Evolutionary conservation across 2,113 vertebrate species (phyloP).

Genomic region (Tetrax tetrax): DNA sequence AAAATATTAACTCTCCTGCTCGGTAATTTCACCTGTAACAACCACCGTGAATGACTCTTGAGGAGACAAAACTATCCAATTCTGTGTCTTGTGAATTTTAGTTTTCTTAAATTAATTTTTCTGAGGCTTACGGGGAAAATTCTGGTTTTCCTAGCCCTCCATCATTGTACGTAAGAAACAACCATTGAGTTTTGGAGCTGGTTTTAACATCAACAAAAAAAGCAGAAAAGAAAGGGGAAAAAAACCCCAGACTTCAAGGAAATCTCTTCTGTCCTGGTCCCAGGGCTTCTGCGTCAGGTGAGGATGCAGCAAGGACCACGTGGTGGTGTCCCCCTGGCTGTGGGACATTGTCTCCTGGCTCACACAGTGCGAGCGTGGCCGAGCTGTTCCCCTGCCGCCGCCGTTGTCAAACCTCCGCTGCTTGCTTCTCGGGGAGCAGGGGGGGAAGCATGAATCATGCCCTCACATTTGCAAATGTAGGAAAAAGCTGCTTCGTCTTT

Average conservation of each 20-base stretch:
- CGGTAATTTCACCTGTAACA: background rate
- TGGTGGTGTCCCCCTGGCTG: background rate
- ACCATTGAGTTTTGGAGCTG: background rate
- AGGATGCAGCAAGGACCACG: background rate
- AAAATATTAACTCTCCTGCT: background rate
- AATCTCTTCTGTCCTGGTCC: background rate
- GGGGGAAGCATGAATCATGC: rapidly evolving
- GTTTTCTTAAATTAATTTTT: background rate
- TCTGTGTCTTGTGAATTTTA: background rate
- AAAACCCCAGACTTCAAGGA: background rate
- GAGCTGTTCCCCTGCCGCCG: rapidly evolving
- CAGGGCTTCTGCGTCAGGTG: rapidly evolving
- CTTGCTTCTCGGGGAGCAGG: rapidly evolving
- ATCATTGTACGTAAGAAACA: background rate
- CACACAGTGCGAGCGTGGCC: rapidly evolving
- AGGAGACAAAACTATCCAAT: background rate
- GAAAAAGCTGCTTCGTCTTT: slow-evolving; percentile 21
- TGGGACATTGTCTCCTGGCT: rapidly evolving
- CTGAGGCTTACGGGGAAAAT: background rate
- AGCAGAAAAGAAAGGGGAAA: background rate
- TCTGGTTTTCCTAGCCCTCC: background rate
- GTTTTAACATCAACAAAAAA: background rate
- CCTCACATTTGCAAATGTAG: background rate
- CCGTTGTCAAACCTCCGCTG: background rate
- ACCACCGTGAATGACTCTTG: background rate